Conservation (phyloP, 2,113 vertebrate species). For the Pongo abelii region DNA sequence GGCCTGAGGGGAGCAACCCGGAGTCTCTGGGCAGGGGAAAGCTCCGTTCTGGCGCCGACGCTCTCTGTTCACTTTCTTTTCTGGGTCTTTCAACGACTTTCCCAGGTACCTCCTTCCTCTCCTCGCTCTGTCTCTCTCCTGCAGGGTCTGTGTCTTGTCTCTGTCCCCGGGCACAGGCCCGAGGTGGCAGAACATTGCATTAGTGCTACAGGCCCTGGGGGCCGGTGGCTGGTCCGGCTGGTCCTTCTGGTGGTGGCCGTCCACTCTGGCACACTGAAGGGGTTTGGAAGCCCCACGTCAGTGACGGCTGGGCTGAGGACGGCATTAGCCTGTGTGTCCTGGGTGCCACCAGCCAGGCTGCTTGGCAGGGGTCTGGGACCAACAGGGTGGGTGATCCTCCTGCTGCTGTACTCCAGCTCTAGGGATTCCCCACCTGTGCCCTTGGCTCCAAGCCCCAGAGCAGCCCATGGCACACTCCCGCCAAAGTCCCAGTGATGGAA, state of each 20-base stretch:
- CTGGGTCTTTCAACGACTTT: neutral
- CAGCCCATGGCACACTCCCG: accelerated
- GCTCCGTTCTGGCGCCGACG: neutral
- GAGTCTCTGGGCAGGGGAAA: neutral
- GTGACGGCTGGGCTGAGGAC: accelerated
- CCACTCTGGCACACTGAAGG: neutral
- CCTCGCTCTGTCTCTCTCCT: accelerated
- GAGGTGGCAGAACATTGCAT: too few relatives aligned
- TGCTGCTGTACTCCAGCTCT: neutral
- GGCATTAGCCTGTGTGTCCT: neutral
- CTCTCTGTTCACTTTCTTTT: neutral
- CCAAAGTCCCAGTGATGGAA: accelerated
- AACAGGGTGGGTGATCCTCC: accelerated
- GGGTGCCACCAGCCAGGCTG: neutral
- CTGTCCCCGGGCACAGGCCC: accelerated
- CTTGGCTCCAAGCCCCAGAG: neutral
- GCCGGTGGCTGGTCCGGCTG: accelerated
- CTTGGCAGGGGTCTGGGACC: neutral
- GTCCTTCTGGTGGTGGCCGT: accelerated
- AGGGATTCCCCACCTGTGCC: neutral
- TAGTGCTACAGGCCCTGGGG: neutral
- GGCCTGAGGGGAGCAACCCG: accelerated
- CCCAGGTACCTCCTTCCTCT: accelerated
- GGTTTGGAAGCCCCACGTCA: accelerated
- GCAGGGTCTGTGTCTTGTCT: accelerated